Conservation (phyloP, 1,140 invertebrate genomes). For the Drosophila pseudoananassae region DNA sequence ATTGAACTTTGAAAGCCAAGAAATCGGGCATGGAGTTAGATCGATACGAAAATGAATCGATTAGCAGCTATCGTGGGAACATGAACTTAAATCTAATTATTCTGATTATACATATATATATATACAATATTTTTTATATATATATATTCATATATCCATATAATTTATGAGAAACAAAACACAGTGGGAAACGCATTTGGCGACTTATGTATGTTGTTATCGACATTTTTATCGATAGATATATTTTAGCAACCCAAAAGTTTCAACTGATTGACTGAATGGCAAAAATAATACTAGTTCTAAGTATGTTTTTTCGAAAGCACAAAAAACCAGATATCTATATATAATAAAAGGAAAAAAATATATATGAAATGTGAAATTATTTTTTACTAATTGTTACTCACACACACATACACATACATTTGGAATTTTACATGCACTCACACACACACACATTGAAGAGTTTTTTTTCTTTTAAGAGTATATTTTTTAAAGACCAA, state of each 20-base stretch:
- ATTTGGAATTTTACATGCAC: constrained; percentile 4
- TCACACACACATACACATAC: constrained; percentile 49
- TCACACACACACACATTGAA: constrained; percentile 33
- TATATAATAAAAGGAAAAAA: constrained; percentile 28
- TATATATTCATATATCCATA: constrained; percentile 41
- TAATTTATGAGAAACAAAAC: constrained; percentile 78
- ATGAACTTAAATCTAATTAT: constrained; percentile 43
- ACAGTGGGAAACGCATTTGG: constrained; percentile 78
- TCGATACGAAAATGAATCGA: constrained; percentile 6
- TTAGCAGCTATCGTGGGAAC: constrained; percentile 31
- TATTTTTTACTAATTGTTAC: constrained; percentile 80
- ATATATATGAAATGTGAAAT: constrained; percentile 69
- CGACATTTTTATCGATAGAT: constrained; percentile 47
- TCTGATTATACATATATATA: constrained; percentile 46
- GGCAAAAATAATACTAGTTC: constrained; percentile 76
- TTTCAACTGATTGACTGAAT: constrained; percentile 84
- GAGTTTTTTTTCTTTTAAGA: constrained; percentile 28
- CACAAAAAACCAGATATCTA: constrained; percentile 8
- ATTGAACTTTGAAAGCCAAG: constrained; percentile 64
- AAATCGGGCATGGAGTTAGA: constrained; percentile 10
- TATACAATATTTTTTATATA: constrained; percentile 43
- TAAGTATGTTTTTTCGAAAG: constrained; percentile 57
- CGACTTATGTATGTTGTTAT: constrained; percentile 44
- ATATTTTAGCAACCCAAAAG: constrained; percentile 69
- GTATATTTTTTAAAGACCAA: constrained; percentile 23